phyloP scores from a whole-genome alignment of 2,113 vertebrate species.

The Morone saxatilis region DNA sequence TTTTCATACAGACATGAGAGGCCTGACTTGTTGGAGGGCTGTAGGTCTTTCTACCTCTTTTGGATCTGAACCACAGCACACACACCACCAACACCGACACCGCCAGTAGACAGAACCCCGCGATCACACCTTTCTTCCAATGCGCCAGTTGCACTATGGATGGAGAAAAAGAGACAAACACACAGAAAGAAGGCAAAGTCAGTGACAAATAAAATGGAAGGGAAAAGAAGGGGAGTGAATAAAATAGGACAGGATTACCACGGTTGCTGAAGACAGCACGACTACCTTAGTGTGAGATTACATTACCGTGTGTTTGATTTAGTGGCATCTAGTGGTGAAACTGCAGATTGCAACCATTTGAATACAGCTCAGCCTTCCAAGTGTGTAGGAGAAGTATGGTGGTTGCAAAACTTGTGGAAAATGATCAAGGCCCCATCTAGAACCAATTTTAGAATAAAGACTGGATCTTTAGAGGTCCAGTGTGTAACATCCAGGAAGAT shows the following conservation, averaged over 20 bases:
- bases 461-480: no score
- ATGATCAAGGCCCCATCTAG: no score
- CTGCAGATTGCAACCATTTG: no score
- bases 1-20: slow-evolving; percentile 70
- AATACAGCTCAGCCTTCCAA: no score
- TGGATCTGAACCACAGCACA: slow-evolving; percentile 71
- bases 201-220: neutral
- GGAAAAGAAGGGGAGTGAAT: neutral
- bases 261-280: neutral
- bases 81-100: slow-evolving; percentile 38
- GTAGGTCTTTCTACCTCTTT: slow-evolving; percentile 84
- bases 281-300: no score
- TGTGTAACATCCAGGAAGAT: no score
- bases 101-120: slow-evolving; percentile 55
- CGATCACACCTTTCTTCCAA: slow-evolving; percentile 83
- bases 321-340: no score
- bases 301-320: no score
- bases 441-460: no score
- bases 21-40: slow-evolving; percentile 70
- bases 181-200: slow-evolving; percentile 7
- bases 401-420: neutral
- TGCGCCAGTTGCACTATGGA: slow-evolving; percentile 75
- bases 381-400: no score
- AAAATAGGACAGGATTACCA: neutral
- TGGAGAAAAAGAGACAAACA: slow-evolving; percentile 26